Evolutionary conservation across 2,888 invertebrate species (phyloP), one percentile per base, ranked within the genome.

Genomic region (Elysia crispata): DNA sequence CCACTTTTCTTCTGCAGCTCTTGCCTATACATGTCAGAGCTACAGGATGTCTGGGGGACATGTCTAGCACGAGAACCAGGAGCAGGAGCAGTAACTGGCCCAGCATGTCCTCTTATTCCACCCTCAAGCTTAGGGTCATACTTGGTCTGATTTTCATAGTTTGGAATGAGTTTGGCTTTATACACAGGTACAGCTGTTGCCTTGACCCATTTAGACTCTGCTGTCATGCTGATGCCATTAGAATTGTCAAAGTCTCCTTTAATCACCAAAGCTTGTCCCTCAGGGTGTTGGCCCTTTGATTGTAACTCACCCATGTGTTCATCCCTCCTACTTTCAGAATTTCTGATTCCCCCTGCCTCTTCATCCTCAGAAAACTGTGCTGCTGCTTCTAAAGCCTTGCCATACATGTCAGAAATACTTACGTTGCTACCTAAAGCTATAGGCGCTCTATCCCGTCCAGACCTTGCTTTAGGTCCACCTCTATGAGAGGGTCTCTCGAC

Each of bases 111-210:
- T 64, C 84, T 75, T 11, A 86, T 76, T 1, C 82, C 86, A 69
- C 79, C 82, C 18, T 84, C 85, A 74, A 83, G 70, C 1, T 83
- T 80, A 1, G 83, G 85, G 66, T 88, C 88, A 60, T 86, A 83
- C 77, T 86, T 85, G n/a, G 85, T 83, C 82, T 89, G 89, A 78
- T 88, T 89, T 77, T 89, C 89, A 78, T 88, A 88, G 80, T 87
- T 89, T 31, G 87, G 87, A 62, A 86, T 86, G 30, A 85, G 82
- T 67, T 85, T 86, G 49, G 87, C 87, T 64, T 86, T 86, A 76
- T 87, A 87, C 0, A 84, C 79, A 6, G 87, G 87, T 11, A 86
- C 86, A 49, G 86, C 77, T 11, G 85, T 84, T 41, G 85, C 81
- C 31, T 81, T 81, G 23, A 83, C 81, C 66, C 82, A 70, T 66